Evolutionary conservation across 2,797 vertebrate species (phyloP), one percentile per base, ranked within the genome.

Genomic region (Aphelocoma californica): DNA sequence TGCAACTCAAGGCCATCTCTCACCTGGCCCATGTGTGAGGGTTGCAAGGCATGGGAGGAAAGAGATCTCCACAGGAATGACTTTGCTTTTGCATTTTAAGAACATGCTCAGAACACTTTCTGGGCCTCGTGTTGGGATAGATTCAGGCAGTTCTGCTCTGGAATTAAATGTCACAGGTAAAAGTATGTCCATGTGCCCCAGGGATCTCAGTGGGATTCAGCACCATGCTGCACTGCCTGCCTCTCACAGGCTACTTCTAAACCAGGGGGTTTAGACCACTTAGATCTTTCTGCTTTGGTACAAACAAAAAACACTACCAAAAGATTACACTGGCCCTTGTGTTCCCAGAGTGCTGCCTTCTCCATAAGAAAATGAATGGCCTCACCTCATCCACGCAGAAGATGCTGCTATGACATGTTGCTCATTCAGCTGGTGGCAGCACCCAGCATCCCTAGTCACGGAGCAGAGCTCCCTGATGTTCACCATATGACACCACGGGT

Each of bases 401-500:
- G 1, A 14, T 40, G 24, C 14, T 57, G 53, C 71, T 67, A 4
- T 21, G n/a, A 10, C 12, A 4, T 5, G 50, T 38, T 29, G 26
- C 29, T 82, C 48, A 3, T 38, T 66, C 44, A 80, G 23, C 77
- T 66, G 20, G 14, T 4, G 56, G 45, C 65, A 92, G 69, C 34
- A 53, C 38, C 44, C 62, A 72, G 47, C 42, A 61, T 6, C 77
- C 75, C 58, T 1, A 8, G 38, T 0, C 69, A 17, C 1, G 5
- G 34, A 81, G 58, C 65, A 81, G 70, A 81, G 38, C 42, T 91
- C 62, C 17, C 58, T 65, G 53, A 54, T 26, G 6, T 18, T 73
- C 3, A 0, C 32, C 1, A 0, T 16, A 7, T 8, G 15, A 40
- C 34, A 54, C 45, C 60, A 74, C 0, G 1, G 53, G 24, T 6